Evolutionary conservation across 2,888 invertebrate genomes (phyloP), one percentile per base, ranked within the genome.

Genomic region (Gymnoscelis rufifasciata): DNA sequence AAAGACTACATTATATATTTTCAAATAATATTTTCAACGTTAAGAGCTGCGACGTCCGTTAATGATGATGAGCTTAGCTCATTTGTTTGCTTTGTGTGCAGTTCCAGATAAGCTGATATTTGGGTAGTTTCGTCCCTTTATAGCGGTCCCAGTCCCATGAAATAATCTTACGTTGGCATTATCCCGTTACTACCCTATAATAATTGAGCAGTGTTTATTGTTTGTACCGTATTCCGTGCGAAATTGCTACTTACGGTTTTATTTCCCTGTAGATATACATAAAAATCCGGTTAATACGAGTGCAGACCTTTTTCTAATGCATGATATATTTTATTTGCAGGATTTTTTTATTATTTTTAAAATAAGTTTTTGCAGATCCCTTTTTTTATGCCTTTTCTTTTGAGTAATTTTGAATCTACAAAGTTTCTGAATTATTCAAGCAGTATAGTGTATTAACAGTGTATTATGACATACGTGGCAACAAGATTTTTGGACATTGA

Each of bases 91-190:
- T 35, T 11, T 7, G 35, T 35, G 19, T 23, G 35, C 19, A 35
- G 10, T 19, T 7, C 10, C 23, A 35, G 51, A 51, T 55, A 57
- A 54, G 53, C 49, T 40, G 45, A 45, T 53, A 52, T 40, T 57
- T 49, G 35, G 47, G 51, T 52, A 50, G 49, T 54, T 54, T 41
- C 29, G 47, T 46, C 52, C 47, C 41, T 57, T 53, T 47, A 52
- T 51, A 52, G 51, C 48, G 54, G 50, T 51, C 23, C 23, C 19
- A 36, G 41, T 43, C 48, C 51, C 51, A 51, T 56, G 46, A 45
- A 51, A 52, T 57, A 41, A 57, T 54, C 54, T 51, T 51, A 45
- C 43, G 54, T 52, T 43, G 39, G 36, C 50, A 39, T 48, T 52
- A 50, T 43, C 29, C 36, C 40, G 41, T 47, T 24, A 31, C 11